Evolutionary conservation across 2,888 invertebrate species (phyloP).

Genomic region (Melieria picta): DNA sequence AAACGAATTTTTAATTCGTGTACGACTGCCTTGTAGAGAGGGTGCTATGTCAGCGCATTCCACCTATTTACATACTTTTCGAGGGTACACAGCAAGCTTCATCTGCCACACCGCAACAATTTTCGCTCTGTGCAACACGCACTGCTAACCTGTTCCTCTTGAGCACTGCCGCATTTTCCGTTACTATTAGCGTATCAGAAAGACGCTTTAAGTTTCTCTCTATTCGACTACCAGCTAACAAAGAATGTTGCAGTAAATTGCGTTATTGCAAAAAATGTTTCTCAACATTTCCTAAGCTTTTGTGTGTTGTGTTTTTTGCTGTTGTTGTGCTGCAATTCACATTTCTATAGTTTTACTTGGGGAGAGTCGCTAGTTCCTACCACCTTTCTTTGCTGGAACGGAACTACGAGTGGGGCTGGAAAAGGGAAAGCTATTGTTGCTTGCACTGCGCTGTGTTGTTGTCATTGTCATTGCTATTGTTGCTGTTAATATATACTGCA

Average conservation of each 20-base stretch:
- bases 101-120: no score
- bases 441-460: not conserved
- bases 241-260: not conserved
- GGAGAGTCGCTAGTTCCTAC: no score
- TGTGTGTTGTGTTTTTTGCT: not conserved
- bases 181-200: not conserved
- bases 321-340: not conserved
- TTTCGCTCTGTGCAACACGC: no score
- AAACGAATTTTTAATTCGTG: conserved; percentile 20
- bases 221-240: not conserved
- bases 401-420: not conserved
- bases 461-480: not conserved
- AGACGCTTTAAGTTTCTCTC: not conserved
- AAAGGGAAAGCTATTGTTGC: conserved; percentile 20
- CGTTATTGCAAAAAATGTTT: not conserved
- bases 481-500: not conserved
- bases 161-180: no score
- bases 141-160: no score
- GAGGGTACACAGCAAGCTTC: no score
- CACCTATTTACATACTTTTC: not conserved
- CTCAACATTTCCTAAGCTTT: not conserved
- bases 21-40: not conserved
- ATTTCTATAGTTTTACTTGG: no score
- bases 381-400: no score
- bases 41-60: not conserved